Percentiles rank a stretch among this genome's conserved stretches.
phyloP scores from a whole-genome alignment of 2,797 vertebrate genomes.

The Masticophis lateralis region DNA sequence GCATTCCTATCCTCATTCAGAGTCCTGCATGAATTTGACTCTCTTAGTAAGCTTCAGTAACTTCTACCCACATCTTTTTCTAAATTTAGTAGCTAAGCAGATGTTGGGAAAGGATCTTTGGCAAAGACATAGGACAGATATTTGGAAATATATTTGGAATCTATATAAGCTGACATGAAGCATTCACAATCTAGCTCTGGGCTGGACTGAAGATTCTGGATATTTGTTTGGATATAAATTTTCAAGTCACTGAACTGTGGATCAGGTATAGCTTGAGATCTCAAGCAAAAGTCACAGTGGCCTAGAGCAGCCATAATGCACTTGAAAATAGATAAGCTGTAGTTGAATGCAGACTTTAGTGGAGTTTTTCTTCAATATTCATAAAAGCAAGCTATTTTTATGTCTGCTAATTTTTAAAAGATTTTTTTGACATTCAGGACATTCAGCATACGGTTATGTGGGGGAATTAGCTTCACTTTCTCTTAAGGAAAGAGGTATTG shows the following conservation, averaged over 20 bases:
- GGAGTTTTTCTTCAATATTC: conserved; percentile 42
- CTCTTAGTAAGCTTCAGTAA: not conserved
- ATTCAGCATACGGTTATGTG: not conserved
- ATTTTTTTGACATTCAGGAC: conserved; percentile 40
- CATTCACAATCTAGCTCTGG: not conserved
- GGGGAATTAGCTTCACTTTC: conserved; percentile 47
- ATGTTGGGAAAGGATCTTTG: not conserved
- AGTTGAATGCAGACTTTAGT: conserved; percentile 40
- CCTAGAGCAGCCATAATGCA: not conserved
- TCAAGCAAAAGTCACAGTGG: not conserved
- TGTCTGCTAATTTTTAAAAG: conserved; percentile 60
- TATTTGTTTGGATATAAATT: not conserved
- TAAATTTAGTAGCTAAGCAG: not conserved
- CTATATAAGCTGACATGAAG: not conserved
- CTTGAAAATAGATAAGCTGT: conserved; percentile 29
- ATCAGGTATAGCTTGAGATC: not conserved
- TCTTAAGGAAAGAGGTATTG: conserved; percentile 42
- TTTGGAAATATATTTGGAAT: not conserved
- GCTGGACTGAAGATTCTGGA: not conserved
- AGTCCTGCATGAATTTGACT: not conserved
- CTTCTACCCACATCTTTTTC: not conserved
- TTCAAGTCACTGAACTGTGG: not conserved
- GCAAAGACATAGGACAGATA: not conserved
- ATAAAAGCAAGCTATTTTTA: conserved; percentile 50
- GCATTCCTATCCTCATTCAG: not conserved